Conservation (phyloP, 2,113 vertebrate genomes). For the Hippocampus barbouri region DNA sequence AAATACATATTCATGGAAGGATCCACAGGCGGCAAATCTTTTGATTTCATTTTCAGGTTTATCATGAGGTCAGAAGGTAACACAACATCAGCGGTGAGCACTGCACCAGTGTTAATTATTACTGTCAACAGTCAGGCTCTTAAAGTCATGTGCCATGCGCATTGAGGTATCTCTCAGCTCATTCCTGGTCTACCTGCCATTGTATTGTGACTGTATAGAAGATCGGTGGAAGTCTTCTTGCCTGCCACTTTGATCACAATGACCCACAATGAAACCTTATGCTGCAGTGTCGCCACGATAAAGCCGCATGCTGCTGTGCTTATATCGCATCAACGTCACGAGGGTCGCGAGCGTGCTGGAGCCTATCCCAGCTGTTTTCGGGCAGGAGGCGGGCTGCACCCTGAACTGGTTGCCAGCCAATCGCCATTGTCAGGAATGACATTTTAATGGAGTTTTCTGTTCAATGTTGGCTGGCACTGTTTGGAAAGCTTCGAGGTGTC, state of each 20-base stretch:
- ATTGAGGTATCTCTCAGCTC: neutral
- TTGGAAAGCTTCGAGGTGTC: neutral
- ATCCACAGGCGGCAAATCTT: constrained; percentile 14
- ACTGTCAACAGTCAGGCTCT: constrained; percentile 6
- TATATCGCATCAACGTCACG: too few species aligned
- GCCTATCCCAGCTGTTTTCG: too few species aligned
- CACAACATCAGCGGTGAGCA: constrained; percentile 16
- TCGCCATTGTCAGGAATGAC: neutral
- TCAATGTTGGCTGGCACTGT: neutral
- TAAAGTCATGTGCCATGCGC: neutral
- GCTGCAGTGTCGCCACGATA: too few species aligned
- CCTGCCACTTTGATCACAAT: neutral
- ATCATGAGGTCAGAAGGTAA: constrained; percentile 45
- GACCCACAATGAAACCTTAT: neutral
- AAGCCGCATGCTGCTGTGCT: too few species aligned
- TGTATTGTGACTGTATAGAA: neutral
- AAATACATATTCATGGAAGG: neutral
- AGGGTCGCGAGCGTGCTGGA: too few species aligned
- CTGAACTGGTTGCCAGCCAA: too few species aligned
- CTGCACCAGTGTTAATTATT: constrained; percentile 40
- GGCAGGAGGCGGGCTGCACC: too few species aligned
- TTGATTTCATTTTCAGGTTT: constrained; percentile 43
- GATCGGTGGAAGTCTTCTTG: neutral
- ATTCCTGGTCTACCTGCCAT: neutral
- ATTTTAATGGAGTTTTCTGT: neutral